Evolutionary conservation across 1,140 invertebrate species (phyloP).

Genomic region (Drosophila tropicalis): DNA sequence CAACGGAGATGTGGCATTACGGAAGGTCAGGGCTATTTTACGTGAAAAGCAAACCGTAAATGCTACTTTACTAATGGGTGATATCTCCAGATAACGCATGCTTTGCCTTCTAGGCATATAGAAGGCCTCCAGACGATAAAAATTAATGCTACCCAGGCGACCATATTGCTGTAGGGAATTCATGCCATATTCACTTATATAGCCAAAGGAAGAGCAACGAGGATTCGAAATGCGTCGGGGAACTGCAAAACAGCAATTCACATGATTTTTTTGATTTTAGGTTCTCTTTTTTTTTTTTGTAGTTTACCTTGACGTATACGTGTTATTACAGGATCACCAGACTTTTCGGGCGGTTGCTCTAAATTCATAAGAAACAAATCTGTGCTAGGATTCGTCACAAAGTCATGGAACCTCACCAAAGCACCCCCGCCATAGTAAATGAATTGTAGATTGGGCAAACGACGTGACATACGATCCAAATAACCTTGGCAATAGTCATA

Average conservation of each 20-base stretch:
- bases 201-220: conserved; percentile 84
- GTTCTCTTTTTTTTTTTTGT: no score
- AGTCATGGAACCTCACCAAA: conserved; percentile 84
- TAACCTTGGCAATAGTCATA: conserved; percentile 83
- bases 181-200: conserved; percentile 57
- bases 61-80: conserved; percentile 77
- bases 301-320: conserved; percentile 73
- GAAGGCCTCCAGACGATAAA: conserved; percentile 87
- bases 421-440: conserved; percentile 84
- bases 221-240: conserved; percentile 87
- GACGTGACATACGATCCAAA: conserved; percentile 83
- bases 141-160: conserved; percentile 86
- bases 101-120: conserved; percentile 86
- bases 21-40: conserved; percentile 76
- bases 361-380: conserved; percentile 81
- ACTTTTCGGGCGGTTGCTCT: conserved; percentile 44
- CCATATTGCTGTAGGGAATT: conserved; percentile 84
- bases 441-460: conserved; percentile 84
- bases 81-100: conserved; percentile 84
- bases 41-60: conserved; percentile 86
- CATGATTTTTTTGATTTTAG: neutral
- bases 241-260: conserved; percentile 82
- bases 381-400: conserved; percentile 78
- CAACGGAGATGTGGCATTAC: conserved; percentile 35
- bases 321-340: conserved; percentile 59